Evolutionary conservation across 2,113 vertebrate species (phyloP).

Genomic region (Barnardius zonarius): DNA sequence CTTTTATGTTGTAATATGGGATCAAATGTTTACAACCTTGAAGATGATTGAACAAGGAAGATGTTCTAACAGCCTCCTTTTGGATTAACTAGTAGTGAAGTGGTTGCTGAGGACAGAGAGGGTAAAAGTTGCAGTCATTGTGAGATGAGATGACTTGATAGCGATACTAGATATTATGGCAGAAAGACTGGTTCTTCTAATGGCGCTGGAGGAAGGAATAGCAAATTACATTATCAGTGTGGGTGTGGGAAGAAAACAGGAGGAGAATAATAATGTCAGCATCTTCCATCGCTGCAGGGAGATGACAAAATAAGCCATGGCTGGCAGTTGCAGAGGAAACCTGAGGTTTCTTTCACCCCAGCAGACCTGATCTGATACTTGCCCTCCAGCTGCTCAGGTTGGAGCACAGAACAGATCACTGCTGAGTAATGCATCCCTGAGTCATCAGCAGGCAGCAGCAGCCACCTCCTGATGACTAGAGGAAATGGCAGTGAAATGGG

Average conservation of each 20-base stretch:
- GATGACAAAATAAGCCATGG: not conserved
- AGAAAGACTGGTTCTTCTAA: not conserved
- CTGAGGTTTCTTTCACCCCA: not conserved
- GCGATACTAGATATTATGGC: not conserved
- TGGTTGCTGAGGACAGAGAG: not conserved
- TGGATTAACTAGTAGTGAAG: not conserved
- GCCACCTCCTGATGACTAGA: not conserved
- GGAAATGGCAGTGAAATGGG: not conserved
- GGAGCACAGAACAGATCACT: not conserved
- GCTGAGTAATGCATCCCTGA: not conserved
- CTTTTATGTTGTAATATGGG: not conserved
- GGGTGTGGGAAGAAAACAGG: not conserved
- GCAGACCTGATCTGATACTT: not conserved
- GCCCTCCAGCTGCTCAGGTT: not conserved
- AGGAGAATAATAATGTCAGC: not conserved
- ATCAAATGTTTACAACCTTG: not conserved
- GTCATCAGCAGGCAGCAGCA: not conserved
- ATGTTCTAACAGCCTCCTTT: not conserved
- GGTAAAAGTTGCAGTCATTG: not conserved
- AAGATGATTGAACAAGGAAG: not conserved
- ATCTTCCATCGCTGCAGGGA: accelerated
- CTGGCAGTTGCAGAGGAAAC: not conserved
- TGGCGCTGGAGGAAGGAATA: not conserved
- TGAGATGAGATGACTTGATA: not conserved
- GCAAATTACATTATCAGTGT: not conserved